Conservation (phyloP, 2,797 vertebrate species). For the Phalloptychus januarius region DNA sequence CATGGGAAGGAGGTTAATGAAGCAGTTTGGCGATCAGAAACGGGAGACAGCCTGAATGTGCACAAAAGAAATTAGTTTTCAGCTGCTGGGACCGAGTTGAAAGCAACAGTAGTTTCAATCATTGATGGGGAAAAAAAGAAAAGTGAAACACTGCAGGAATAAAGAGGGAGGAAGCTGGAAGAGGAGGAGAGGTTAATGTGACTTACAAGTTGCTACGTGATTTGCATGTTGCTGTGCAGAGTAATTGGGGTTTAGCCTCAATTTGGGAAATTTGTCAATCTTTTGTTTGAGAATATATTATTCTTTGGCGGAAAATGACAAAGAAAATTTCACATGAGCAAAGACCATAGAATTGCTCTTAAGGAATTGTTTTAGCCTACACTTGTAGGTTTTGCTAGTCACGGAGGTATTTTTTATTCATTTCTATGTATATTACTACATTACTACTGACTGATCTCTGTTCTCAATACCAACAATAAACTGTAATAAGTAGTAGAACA, state of each 20-base stretch:
- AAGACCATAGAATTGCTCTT: background rate
- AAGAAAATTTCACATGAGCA: slow-evolving; percentile 3
- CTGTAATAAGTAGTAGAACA: background rate
- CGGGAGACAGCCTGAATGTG: slow-evolving; percentile 69
- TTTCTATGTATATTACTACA: background rate
- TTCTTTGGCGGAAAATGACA: slow-evolving; percentile 30
- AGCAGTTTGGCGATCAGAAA: slow-evolving; percentile 74
- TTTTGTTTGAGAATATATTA: slow-evolving; percentile 24
- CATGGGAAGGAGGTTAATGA: slow-evolving; percentile 81
- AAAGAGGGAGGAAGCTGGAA: slow-evolving; percentile 34
- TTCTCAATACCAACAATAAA: background rate
- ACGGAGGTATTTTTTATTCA: background rate
- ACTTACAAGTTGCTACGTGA: slow-evolving; percentile 34
- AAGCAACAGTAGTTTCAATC: slow-evolving; percentile 63
- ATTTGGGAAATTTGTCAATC: slow-evolving; percentile 40
- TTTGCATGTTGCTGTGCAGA: slow-evolving; percentile 37
- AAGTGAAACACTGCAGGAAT: slow-evolving; percentile 44
- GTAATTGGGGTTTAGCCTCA: slow-evolving; percentile 35
- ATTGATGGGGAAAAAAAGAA: slow-evolving; percentile 60
- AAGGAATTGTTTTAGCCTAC: background rate
- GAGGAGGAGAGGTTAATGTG: slow-evolving; percentile 29
- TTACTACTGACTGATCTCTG: too few species aligned
- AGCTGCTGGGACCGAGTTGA: slow-evolving; percentile 54
- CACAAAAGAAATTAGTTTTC: slow-evolving; percentile 77
- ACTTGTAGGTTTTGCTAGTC: background rate